Evolutionary conservation across 2,797 vertebrate genomes (phyloP).

Genomic region (Chaenodraco wilsoni): DNA sequence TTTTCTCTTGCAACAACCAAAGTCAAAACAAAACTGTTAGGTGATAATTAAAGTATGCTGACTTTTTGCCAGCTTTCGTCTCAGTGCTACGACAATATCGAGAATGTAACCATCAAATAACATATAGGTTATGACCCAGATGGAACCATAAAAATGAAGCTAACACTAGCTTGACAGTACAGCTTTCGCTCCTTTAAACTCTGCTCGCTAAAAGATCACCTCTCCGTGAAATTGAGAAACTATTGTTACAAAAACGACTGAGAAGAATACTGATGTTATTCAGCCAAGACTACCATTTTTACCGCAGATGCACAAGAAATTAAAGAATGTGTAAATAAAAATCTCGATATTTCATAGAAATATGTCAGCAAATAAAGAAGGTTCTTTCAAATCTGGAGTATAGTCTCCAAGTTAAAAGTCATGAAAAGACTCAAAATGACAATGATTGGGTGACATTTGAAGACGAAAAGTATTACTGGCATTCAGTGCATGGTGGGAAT

Average conservation of each 20-base stretch:
- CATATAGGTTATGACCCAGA: neutral
- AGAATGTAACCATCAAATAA: neutral
- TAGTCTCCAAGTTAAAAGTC: neutral
- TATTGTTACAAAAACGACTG: neutral
- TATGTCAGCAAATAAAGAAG: neutral
- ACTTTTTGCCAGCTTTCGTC: neutral
- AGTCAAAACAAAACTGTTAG: neutral
- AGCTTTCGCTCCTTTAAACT: neutral
- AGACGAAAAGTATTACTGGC: neutral
- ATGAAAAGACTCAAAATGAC: neutral
- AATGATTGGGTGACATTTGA: neutral
- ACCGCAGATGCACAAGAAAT: neutral
- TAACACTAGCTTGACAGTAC: neutral
- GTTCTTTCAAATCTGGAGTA: neutral
- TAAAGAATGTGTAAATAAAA: neutral
- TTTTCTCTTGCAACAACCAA: neutral
- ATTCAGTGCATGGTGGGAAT: neutral
- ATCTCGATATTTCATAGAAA: neutral
- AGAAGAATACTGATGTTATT: neutral
- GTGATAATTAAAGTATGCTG: neutral
- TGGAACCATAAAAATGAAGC: neutral
- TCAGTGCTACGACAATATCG: too few species aligned
- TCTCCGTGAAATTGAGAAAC: neutral
- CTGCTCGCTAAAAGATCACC: neutral
- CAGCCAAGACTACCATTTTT: accelerated